phyloP scores from a whole-genome alignment of 2,888 invertebrate species.

The Gordius sp. region DNA sequence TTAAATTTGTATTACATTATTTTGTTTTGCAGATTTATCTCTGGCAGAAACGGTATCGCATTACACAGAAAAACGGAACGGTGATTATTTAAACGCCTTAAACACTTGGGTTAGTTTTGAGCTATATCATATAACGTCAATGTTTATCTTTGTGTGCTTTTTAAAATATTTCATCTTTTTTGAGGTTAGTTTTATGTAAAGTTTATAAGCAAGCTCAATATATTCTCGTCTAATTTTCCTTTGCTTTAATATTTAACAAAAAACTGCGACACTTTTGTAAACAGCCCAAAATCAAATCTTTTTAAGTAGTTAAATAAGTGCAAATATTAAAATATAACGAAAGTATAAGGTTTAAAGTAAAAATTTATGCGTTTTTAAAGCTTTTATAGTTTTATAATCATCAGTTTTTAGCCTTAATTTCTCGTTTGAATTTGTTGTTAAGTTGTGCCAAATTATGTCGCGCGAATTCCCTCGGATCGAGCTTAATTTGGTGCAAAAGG shows the following conservation, averaged over 20 bases:
- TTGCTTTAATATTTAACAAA: too few relatives aligned
- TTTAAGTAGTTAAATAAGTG: too few relatives aligned
- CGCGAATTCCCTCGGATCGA: neutral
- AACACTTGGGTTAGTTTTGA: constrained; percentile 13
- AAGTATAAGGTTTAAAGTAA: neutral
- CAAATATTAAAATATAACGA: neutral
- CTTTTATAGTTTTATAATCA: neutral
- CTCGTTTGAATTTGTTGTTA: neutral
- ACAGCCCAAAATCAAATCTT: too few relatives aligned
- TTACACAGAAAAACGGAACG: constrained; percentile 3
- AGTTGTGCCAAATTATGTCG: neutral
- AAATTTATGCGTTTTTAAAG: too few relatives aligned
- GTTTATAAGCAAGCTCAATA: too few relatives aligned
- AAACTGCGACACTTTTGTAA: too few relatives aligned
- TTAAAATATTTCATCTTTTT: too few relatives aligned
- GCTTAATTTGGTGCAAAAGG: neutral
- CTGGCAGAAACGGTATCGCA: neutral
- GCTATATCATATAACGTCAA: too few relatives aligned
- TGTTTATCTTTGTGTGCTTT: too few relatives aligned
- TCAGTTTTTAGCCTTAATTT: neutral
- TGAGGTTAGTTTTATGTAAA: too few relatives aligned
- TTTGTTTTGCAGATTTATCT: neutral
- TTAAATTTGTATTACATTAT: too few relatives aligned
- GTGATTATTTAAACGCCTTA: neutral
- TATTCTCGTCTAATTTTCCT: too few relatives aligned